These are phyloP conservation scores for Spea multiplicata DNA, from an alignment of 2,113 vertebrate species.

Conservation along the genomic window DNA sequence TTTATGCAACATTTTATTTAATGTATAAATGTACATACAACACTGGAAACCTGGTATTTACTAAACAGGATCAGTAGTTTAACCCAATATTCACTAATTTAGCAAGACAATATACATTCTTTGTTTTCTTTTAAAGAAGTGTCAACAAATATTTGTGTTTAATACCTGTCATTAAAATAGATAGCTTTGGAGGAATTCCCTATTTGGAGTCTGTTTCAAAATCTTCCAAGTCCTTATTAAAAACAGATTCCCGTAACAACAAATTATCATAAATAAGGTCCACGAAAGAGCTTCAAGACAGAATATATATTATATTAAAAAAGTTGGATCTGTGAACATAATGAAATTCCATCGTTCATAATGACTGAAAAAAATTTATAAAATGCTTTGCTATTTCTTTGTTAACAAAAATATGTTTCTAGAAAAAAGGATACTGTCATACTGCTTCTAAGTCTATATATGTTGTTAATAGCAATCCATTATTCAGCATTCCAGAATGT, in stretches of 20 bases:
- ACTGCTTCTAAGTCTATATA: no score
- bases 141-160: neutral
- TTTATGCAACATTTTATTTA: no score
- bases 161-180: neutral
- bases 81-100: no score
- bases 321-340: neutral
- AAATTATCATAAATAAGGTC: neutral
- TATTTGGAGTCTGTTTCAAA: neutral
- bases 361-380: neutral
- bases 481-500: no score
- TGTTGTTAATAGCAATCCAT: no score
- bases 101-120: no score
- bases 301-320: neutral
- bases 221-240: neutral
- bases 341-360: neutral
- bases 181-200: neutral
- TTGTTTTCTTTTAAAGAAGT: neutral
- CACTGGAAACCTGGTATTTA: no score
- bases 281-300: neutral
- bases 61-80: no score
- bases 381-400: no score
- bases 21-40: no score
- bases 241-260: neutral
- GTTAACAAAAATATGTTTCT: no score
- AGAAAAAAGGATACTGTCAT: no score